Base-by-base conservation (phyloP, 1,140 invertebrate species). In the Subanguina moxae region DNA sequence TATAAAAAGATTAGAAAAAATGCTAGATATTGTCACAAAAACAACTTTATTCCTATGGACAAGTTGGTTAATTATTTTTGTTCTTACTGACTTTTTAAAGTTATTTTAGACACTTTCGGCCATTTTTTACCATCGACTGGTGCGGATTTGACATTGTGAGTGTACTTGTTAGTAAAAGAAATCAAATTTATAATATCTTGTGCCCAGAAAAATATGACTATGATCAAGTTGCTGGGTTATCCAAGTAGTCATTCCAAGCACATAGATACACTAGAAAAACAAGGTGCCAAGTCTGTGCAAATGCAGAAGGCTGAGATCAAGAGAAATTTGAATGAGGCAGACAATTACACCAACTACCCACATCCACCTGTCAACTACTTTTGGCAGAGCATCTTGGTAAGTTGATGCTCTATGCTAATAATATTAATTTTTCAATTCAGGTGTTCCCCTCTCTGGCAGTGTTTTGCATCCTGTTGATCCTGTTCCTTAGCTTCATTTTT, bases 161-260 rank as follows among this genome's bases (percentile, higher is more conserved):
- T 61, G n/a, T 17, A n/a, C 28, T 56, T 23, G n/a, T 56, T 56
- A 28, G 3, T 56, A 23, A 13, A 56, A 23, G 3, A 23, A n/a
- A n/a, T n/a, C n/a, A n/a, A n/a, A n/a, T 28, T 56, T 3, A 3
- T 23, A 61, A 61, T 28, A 45, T 68, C 27, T 69, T 17, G 62
- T 81, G 43, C n/a, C n/a, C 23, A 79, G 80, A 73, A 71, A 71
- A 78, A 80, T 61, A 46, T 80, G 32, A 78, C 77, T 32, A 48
- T 69, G 30, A 43, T 72, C 28, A 67, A 76, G 52, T 58, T 57
- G n/a, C 61, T 70, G 19, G 48, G 32, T 3, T 56, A 57, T 42
- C 23, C 27, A 23, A 23, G 52, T n/a, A n/a, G n/a, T 30, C 58
- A 21, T 61, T 19, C n/a, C 19, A 43, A 43, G 8, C 27, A 30